Evolutionary conservation across 2,113 vertebrate genomes (phyloP).

Genomic region (Protobothrops flavoviridis): DNA sequence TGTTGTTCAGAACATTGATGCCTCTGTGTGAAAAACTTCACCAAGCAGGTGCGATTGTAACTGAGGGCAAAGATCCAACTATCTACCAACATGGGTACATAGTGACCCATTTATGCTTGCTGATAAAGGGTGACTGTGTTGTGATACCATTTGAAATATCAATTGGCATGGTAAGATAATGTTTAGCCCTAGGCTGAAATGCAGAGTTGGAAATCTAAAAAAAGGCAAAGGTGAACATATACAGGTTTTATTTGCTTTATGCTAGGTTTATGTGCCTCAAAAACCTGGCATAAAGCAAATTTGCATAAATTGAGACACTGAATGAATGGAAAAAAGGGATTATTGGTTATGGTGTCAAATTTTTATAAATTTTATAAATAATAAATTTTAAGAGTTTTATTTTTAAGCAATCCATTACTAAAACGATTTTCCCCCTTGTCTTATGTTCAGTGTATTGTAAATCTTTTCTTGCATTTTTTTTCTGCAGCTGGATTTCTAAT

Average conservation of each 20-base stretch:
- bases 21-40: slow-evolving; percentile 12
- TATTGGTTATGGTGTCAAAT: not conserved
- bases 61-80: slow-evolving; percentile 42
- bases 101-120: not conserved
- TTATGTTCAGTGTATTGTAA: not conserved
- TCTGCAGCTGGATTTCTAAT: not conserved
- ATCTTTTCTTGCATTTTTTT: not conserved
- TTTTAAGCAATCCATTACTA: not conserved
- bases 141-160: slow-evolving; percentile 4
- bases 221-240: not conserved
- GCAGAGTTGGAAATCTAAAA: slow-evolving; percentile 2
- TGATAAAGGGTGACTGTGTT: slow-evolving; percentile 24
- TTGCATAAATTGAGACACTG: not conserved
- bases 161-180: not conserved
- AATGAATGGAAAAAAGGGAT: not conserved
- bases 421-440: not conserved
- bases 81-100: slow-evolving; percentile 33
- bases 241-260: not conserved
- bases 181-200: not conserved
- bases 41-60: slow-evolving; percentile 31
- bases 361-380: not conserved
- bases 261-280: not conserved
- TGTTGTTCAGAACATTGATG: not conserved
- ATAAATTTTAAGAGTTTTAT: not conserved
- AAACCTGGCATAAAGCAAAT: not conserved